A percentile compares a stretch with the other conserved stretches of the same genome.
These are phyloP conservation scores for Lanistes nyassanus DNA, from an alignment of 1,140 invertebrate genomes.

Conservation along the genomic window DNA sequence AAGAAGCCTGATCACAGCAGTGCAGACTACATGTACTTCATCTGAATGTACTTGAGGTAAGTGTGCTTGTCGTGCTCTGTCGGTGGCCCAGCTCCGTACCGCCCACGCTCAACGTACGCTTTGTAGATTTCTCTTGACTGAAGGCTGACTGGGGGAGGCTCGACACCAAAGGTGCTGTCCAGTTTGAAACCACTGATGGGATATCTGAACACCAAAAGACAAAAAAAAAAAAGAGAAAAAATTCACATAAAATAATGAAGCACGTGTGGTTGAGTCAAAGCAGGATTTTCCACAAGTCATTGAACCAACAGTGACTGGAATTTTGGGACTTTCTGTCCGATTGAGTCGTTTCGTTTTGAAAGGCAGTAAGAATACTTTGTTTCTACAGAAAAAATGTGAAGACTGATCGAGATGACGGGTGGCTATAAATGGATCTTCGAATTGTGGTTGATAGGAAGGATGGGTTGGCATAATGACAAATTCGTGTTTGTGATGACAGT, in stretches of 20 bases:
- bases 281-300: conserved; percentile 49
- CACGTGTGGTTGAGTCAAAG: no score
- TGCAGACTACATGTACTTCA: conserved; percentile 30
- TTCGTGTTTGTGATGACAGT: no score
- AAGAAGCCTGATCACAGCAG: conserved; percentile 13
- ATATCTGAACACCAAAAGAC: conserved; percentile 63
- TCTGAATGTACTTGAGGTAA: conserved; percentile 39
- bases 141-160: conserved; percentile 74
- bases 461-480: no score
- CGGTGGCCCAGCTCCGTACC: conserved; percentile 60
- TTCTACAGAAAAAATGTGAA: no score
- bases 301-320: conserved; percentile 21
- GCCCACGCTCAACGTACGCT: conserved; percentile 72
- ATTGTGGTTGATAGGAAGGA: no score
- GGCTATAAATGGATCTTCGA: no score
- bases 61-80: conserved; percentile 30
- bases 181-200: conserved; percentile 67
- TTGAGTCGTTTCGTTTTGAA: no score
- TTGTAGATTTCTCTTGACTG: conserved; percentile 75
- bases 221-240: conserved; percentile 60
- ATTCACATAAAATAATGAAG: no score
- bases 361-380: no score
- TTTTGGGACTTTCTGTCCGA: no score
- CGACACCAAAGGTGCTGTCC: conserved; percentile 69
- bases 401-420: no score